These are phyloP conservation scores for Catalaphyllia jardinei DNA, from an alignment of 64 coral and sea anemone species.

Conservation along the genomic window DNA sequence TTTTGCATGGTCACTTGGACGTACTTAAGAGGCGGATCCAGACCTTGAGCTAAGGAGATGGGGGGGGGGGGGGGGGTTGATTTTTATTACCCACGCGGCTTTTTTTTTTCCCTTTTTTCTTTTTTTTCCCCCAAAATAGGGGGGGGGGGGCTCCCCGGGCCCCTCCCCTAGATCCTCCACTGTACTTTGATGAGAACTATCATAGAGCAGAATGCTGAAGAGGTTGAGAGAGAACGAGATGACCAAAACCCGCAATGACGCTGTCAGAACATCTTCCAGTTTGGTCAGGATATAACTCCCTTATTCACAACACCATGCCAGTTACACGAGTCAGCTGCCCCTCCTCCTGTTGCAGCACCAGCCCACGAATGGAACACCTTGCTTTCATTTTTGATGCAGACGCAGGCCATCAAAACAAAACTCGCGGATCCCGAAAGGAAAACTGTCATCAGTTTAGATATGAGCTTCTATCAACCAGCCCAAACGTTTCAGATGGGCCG, in stretches of 20 bases:
- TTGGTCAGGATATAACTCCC: constrained; percentile 60
- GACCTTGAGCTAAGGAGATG: too few relatives aligned
- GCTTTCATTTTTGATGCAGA: constrained; percentile 40
- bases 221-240: not conserved
- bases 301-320: constrained; percentile 33
- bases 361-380: constrained; percentile 48
- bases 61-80: too few relatives aligned
- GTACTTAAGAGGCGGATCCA: too few relatives aligned
- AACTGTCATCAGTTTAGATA: constrained; percentile 13
- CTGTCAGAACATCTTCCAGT: not conserved
- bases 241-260: not conserved
- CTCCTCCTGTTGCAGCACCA: constrained; percentile 25
- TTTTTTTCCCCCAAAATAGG: too few relatives aligned
- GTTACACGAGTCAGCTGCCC: constrained; percentile 33
- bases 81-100: too few relatives aligned
- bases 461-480: constrained; percentile 26
- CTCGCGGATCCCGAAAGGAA: constrained; percentile 18
- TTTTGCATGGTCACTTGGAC: constrained; percentile 33
- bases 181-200: not conserved
- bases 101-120: too few relatives aligned
- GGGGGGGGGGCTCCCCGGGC: too few relatives aligned
- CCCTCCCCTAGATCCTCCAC: too few relatives aligned
- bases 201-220: not conserved
- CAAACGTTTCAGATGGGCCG: constrained; percentile 39
- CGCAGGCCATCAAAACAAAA: constrained; percentile 21